Conservation (phyloP, 2,113 vertebrate species). For the Pluvianellus socialis region DNA sequence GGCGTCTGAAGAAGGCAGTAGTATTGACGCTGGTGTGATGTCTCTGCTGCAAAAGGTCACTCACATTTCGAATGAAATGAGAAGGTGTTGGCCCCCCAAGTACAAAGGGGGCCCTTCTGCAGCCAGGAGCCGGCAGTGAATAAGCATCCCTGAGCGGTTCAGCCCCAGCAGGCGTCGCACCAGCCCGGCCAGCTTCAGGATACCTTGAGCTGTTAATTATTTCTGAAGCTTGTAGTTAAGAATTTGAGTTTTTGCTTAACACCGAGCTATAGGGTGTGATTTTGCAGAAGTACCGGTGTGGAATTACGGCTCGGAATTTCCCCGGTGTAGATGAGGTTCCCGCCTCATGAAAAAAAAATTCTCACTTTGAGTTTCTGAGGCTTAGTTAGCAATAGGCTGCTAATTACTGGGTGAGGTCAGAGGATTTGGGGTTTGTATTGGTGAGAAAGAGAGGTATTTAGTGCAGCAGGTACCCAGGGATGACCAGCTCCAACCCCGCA, state of each 20-base stretch:
- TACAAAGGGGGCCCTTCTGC: background rate
- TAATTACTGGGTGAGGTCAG: background rate
- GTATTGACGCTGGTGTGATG: background rate
- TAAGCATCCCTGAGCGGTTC: background rate
- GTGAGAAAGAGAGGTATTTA: accelerated
- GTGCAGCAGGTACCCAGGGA: background rate
- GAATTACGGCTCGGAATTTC: background rate
- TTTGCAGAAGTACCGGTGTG: background rate
- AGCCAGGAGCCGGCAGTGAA: background rate
- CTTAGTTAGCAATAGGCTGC: background rate
- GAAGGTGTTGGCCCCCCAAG: background rate
- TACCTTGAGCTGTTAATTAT: background rate
- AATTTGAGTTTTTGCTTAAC: background rate
- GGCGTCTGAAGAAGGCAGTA: background rate
- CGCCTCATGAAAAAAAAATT: background rate
- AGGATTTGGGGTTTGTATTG: background rate
- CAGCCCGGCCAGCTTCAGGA: background rate
- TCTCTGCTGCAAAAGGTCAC: background rate
- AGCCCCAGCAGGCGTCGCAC: background rate
- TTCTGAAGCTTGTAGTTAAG: accelerated
- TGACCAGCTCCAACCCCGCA: background rate
- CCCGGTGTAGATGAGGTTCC: background rate
- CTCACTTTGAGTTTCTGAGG: background rate
- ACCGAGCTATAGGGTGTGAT: accelerated
- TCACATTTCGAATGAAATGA: background rate